Base-by-base conservation (phyloP, 2,113 vertebrate genomes). In the Urocynchramus pylzowi region DNA sequence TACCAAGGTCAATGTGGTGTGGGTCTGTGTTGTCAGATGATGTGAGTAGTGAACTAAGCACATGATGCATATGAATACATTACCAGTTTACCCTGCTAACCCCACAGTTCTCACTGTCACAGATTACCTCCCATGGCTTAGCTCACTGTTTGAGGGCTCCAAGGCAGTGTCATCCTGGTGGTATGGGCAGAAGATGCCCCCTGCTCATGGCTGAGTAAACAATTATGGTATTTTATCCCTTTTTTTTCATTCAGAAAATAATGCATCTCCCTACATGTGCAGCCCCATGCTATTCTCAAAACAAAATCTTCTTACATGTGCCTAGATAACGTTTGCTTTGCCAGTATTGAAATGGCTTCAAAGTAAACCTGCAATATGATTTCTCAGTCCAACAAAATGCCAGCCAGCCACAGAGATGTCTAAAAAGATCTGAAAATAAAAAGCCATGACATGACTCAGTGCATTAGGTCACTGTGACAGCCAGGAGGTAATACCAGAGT, bases 401-500 rank as follows among this genome's bases (percentile, higher is more conserved):
- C 63, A 91, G 91, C 87, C 68, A 91, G 57, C 31, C 83, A 96
- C 53, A 86, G 75, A 52, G 30, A 67, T 92, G 76, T 93, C 76
- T 56, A 3, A 77, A 79, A 12, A 37, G 52, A 86, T 73, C 83
- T 63, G 64, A 89, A 95, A 90, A 93, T 52, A 73, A 93, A 93
- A 95, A 95, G 35, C 90, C 85, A 95, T 27, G 4, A 84, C 90
- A 92, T 94, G 81, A 95, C 84, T 95, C 92, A 97, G 83, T 90
- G 85, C 85, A 91, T 95, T 93, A 93, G 77, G 89, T 96, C 82
- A 96, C 78, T 86, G 90, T 90, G 92, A 90, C 77, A 86, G 93
- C 78, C 90, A 87, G 88, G 81, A 93, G 54, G 78, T 84, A 89
- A 85, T 84, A 87, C 75, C 95, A 96, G 90, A 74, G 69, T 87